phyloP scores from a whole-genome alignment of 2,113 vertebrate species.

The Chamaetylas fuelleborni region DNA sequence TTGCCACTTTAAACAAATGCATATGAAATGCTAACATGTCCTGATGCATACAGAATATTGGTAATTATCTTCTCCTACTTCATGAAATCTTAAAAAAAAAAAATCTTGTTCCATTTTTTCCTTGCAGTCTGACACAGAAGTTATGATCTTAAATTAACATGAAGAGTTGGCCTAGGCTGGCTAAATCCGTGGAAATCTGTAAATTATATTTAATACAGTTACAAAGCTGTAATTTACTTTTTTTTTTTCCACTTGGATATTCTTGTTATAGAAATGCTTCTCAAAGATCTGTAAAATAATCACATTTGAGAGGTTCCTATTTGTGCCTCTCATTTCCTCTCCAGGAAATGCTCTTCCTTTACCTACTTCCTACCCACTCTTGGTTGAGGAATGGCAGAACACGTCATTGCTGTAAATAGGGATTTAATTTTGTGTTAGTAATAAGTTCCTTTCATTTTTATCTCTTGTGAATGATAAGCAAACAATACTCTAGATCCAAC shows the following conservation, averaged over 20 bases:
- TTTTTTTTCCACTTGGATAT: background rate
- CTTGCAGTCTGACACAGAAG: background rate
- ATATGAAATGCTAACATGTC: background rate
- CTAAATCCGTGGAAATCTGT: background rate
- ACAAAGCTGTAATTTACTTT: background rate
- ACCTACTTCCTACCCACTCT: background rate
- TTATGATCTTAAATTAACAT: background rate
- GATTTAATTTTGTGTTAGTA: background rate
- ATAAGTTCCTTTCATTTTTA: background rate
- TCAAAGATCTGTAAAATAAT: background rate
- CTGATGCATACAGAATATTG: background rate
- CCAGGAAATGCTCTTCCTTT: background rate
- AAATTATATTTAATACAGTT: background rate
- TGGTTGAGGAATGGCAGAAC: background rate
- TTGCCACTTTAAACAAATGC: background rate
- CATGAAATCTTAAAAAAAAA: background rate
- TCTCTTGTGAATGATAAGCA: background rate
- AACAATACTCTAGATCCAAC: background rate
- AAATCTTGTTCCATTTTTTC: background rate
- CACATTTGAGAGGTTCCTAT: background rate
- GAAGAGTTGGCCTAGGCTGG: background rate
- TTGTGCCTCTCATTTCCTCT: background rate
- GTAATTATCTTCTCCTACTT: background rate
- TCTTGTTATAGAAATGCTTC: background rate
- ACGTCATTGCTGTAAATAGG: accelerated